These are phyloP conservation scores for Thymallus thymallus DNA, from an alignment of 2,113 vertebrate genomes.

Conservation along the genomic window DNA sequence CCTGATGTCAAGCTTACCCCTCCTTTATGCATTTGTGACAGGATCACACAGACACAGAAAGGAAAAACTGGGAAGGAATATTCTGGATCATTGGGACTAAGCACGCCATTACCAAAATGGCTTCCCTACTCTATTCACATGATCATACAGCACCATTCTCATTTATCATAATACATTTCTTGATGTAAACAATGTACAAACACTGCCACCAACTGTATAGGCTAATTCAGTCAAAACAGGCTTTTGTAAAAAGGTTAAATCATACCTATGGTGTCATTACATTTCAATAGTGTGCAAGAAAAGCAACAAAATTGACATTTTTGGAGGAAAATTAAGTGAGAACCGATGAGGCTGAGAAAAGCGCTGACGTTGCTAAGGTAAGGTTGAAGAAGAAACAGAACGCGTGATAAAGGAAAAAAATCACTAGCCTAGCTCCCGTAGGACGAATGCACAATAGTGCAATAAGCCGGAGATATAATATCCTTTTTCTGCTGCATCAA, in stretches of 20 bases:
- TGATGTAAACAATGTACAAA: not conserved
- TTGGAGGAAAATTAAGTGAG: not conserved
- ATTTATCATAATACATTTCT: not conserved
- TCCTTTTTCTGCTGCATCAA: slow-evolving; percentile 55
- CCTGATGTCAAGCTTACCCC: not conserved
- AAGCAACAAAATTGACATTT: slow-evolving; percentile 11
- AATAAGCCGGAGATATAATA: slow-evolving; percentile 63
- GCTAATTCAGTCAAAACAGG: no score
- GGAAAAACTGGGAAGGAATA: not conserved
- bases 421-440: slow-evolving; percentile 63
- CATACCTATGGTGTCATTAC: slow-evolving; percentile 26
- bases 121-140: not conserved
- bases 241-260: slow-evolving; percentile 20
- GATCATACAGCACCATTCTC: not conserved
- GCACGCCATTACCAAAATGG: not conserved
- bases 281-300: slow-evolving; percentile 17
- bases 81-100: not conserved
- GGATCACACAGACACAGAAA: not conserved
- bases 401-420: slow-evolving; percentile 59
- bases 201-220: not conserved
- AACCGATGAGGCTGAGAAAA: slow-evolving; percentile 4
- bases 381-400: slow-evolving; percentile 29
- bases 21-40: not conserved
- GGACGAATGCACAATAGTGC: slow-evolving; percentile 64
- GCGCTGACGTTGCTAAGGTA: slow-evolving; percentile 35